Conservation (phyloP, 2,888 invertebrate genomes). For the Drosophila nigritarsus region DNA sequence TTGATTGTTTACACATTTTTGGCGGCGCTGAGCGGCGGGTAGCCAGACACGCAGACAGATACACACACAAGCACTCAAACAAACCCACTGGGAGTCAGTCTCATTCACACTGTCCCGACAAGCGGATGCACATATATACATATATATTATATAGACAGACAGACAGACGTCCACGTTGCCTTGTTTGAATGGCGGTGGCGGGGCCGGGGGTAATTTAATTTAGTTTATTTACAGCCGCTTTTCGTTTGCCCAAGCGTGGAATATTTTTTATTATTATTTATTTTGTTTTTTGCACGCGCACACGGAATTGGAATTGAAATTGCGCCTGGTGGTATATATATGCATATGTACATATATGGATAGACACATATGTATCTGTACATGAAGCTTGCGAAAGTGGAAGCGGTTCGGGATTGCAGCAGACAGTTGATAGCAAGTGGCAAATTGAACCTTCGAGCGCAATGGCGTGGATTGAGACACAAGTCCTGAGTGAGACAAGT, state of each 20-base stretch:
- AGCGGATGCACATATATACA: slow-evolving; percentile 25
- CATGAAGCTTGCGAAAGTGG: slow-evolving; percentile 15
- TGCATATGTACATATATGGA: too few relatives aligned
- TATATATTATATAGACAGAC: slow-evolving; percentile 12
- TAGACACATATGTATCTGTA: too few relatives aligned
- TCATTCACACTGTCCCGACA: slow-evolving; percentile 3
- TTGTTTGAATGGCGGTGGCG: slow-evolving; percentile 42
- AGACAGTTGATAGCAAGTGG: slow-evolving; percentile 17
- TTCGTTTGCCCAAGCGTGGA: slow-evolving; percentile 57
- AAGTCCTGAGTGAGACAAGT: neutral
- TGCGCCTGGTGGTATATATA: slow-evolving; percentile 11
- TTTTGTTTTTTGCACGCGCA: slow-evolving; percentile 28
- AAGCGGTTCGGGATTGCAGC: slow-evolving; percentile 22
- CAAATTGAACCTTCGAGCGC: slow-evolving; percentile 2
- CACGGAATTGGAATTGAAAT: slow-evolving; percentile 31
- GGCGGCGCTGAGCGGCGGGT: slow-evolving; percentile 54
- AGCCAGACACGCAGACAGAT: slow-evolving; percentile 34
- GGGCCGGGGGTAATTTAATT: slow-evolving; percentile 59
- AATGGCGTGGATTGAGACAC: neutral
- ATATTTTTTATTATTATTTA: slow-evolving; percentile 38
- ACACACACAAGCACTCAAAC: slow-evolving; percentile 19
- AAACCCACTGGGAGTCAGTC: slow-evolving; percentile 42
- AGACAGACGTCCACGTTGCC: slow-evolving; percentile 10
- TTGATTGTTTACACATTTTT: slow-evolving; percentile 79
- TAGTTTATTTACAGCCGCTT: slow-evolving; percentile 68